Conservation (phyloP, 2,113 vertebrate genomes). For the Salvelinus fontinalis region DNA sequence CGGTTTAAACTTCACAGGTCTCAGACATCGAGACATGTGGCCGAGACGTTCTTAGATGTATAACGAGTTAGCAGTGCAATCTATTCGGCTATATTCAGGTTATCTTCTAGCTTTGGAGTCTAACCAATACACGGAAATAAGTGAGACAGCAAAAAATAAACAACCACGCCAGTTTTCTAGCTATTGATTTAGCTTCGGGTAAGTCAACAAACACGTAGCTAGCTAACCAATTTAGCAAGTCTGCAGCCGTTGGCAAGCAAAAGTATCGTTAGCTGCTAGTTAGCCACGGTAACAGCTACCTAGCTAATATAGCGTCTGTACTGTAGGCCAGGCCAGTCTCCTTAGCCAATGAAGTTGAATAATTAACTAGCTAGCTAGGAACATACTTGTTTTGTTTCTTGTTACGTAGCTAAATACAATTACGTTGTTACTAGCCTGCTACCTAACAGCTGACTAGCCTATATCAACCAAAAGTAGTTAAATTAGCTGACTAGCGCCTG, state of each 20-base stretch:
- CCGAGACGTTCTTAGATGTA: constrained; percentile 63
- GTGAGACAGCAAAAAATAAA: not conserved
- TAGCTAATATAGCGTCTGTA: no score
- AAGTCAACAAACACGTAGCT: not conserved
- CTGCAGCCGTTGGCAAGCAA: no score
- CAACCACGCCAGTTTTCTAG: not conserved
- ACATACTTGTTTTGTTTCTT: no score
- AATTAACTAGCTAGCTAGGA: no score
- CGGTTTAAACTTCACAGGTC: constrained; percentile 23
- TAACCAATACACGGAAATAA: not conserved
- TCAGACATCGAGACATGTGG: constrained; percentile 66
- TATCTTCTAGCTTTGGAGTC: not conserved
- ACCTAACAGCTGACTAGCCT: no score
- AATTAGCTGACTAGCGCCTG: no score
- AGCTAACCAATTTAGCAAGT: not conserved
- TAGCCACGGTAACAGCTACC: no score
- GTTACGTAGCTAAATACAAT: no score
- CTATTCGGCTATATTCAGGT: not conserved
- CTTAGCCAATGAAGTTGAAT: no score
- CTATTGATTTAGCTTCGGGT: not conserved
- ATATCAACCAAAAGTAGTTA: no score
- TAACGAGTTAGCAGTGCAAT: constrained; percentile 40
- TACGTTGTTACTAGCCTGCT: not conserved
- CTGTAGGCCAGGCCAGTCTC: no score
- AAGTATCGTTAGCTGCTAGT: no score